A percentile compares a stretch with the other conserved stretches of the same genome.
Conservation (phyloP, 2,113 vertebrate genomes). For the Odocoileus hemionus region DNA sequence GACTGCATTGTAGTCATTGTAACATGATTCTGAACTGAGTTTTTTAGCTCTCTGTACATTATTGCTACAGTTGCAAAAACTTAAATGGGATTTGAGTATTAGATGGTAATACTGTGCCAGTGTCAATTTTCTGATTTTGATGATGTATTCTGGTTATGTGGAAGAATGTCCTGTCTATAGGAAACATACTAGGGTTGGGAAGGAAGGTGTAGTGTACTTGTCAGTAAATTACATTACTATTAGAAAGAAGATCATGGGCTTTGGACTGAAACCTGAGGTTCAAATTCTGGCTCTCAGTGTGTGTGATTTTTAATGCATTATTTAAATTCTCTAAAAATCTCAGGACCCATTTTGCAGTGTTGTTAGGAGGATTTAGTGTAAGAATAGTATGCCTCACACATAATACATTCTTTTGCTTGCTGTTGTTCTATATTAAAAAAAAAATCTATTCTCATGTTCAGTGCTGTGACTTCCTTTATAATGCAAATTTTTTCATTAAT, state of each 20-base stretch:
- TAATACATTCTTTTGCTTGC: background rate
- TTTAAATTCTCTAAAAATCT: slow-evolving; percentile 25
- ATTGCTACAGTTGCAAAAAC: background rate
- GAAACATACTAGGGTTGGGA: background rate
- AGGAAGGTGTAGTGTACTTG: background rate
- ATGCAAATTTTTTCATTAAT: background rate
- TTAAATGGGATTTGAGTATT: background rate
- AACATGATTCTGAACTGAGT: background rate
- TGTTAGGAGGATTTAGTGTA: background rate
- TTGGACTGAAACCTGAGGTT: background rate
- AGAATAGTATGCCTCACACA: background rate
- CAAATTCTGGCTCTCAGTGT: background rate
- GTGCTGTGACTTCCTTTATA: background rate
- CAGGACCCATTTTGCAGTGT: background rate
- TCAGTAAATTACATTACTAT: background rate
- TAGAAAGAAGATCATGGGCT: background rate
- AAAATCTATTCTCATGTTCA: background rate
- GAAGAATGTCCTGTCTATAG: background rate
- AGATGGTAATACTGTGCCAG: background rate
- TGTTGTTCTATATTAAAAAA: background rate
- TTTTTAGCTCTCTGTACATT: background rate
- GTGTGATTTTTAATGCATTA: background rate
- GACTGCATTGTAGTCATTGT: background rate
- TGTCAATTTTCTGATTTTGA: background rate
- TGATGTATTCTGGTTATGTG: background rate